These are phyloP conservation scores for Cassiopea xamachana DNA, from an alignment of 30 jellyfish, hydroid and myxozoan genomes.

Conservation along the genomic window DNA sequence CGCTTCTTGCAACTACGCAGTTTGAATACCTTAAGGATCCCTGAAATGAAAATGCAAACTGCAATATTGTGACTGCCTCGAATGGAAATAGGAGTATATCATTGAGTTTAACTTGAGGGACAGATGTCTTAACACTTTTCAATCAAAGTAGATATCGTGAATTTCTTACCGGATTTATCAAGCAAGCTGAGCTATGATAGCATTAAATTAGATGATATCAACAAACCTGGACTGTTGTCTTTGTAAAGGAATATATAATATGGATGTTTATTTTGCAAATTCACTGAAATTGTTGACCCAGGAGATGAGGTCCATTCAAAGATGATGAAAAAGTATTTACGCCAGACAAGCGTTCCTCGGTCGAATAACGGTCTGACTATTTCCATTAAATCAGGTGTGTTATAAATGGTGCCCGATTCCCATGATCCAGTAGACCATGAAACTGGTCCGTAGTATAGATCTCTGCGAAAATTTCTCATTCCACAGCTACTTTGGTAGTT, in stretches of 20 bases:
- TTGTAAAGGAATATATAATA: slow-evolving; percentile 2
- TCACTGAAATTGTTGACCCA: background rate
- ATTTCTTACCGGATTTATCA: no score
- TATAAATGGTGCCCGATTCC: background rate
- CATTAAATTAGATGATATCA: background rate
- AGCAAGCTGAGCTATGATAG: no score
- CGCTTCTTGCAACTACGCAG: no score
- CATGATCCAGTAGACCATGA: slow-evolving; percentile 28
- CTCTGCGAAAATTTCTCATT: slow-evolving; percentile 35
- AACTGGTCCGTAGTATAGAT: slow-evolving; percentile 40
- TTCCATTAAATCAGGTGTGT: slow-evolving; percentile 32
- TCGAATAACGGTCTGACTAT: slow-evolving; percentile 35
- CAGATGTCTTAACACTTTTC: no score
- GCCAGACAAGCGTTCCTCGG: slow-evolving; percentile 11
- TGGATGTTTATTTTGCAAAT: background rate
- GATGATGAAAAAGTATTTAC: slow-evolving; percentile 15
- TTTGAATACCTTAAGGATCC: no score
- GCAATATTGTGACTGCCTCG: no score
- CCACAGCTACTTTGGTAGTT: slow-evolving; percentile 12
- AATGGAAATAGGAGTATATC: no score
- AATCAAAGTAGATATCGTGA: no score
- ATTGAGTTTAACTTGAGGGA: no score
- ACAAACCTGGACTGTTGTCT: slow-evolving; percentile 47
- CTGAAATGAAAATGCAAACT: no score
- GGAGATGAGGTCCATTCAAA: slow-evolving; percentile 22